phyloP scores from a whole-genome alignment of 2,113 vertebrate genomes.

The Ia io region DNA sequence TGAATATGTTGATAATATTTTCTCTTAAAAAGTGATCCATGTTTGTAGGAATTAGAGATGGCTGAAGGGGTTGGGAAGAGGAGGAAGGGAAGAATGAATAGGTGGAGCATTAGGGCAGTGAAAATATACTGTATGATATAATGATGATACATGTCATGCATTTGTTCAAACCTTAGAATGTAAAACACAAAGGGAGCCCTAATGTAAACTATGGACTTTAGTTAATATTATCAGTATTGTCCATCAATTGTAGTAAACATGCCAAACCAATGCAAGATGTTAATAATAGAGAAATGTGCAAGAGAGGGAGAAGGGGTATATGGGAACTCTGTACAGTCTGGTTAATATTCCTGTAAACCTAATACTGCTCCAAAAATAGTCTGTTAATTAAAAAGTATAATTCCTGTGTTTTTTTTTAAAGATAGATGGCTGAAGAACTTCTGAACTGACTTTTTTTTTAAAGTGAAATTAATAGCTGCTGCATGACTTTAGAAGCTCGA shows the following conservation, averaged over 20 bases:
- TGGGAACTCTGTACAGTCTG: background rate
- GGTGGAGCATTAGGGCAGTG: background rate
- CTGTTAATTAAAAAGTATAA: background rate
- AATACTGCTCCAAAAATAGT: background rate
- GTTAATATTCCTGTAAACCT: background rate
- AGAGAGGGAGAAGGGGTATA: background rate
- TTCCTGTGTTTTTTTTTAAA: background rate
- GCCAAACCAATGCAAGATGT: background rate
- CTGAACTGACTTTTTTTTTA: background rate
- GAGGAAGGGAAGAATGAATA: background rate
- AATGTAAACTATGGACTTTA: background rate
- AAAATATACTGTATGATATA: background rate
- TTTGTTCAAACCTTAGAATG: background rate
- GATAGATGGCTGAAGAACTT: background rate
- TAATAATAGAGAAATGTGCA: background rate
- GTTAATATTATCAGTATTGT: background rate
- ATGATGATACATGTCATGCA: too few relatives aligned
- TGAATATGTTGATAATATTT: background rate
- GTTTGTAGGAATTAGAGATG: background rate
- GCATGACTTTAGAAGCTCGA: background rate
- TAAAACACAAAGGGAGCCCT: background rate
- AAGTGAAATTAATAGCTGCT: background rate
- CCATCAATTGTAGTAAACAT: background rate
- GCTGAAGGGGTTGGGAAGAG: background rate
- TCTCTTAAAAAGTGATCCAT: background rate